Evolutionary conservation across 1,140 invertebrate species (phyloP), one percentile per base, ranked within the genome.

Genomic region (Drosophila serrata): DNA sequence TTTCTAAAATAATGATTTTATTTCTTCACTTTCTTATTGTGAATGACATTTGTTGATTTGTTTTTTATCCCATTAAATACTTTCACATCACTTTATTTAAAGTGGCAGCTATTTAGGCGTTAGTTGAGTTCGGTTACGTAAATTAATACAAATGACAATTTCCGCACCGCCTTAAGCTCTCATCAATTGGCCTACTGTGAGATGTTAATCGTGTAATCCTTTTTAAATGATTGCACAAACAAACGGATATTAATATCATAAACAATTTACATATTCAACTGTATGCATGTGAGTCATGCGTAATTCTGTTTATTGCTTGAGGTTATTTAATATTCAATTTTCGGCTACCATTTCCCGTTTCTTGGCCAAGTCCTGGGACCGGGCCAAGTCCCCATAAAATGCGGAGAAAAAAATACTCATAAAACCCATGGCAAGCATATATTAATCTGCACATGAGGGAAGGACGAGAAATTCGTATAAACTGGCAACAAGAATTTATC

Each of bases 171-270:
- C 55, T 63, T 53, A 81, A 49, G 62, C 64, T 42, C 31, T 84
- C 84, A 68, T 80, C 72, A 85, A 81, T 76, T 72, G 61, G 40
- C 35, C n/a, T 42, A 58, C 59, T 51, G 57, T 72, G 15, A 22
- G 11, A 11, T 70, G 46, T 58, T 77, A 80, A 84, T 85, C 81
- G 40, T 69, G 45, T 82, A 84, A 84, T 84, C 81, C 81, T 59
- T 72, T 84, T 67, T 73, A 76, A 80, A 85, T 73, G 70, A 73
- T 73, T 72, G 58, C 81, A 62, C 77, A 80, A 69, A 69, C 77
- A 77, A 84, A 46, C 81, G 81, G 81, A 84, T 84, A 84, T 85
- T 84, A 84, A 85, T 85, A 70, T 84, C 65, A 84, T 76, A 63
- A 81, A 81, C 81, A 85, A 84, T 84, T 84, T 67, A 72, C 64